Percentiles rank a stretch among this genome's conserved stretches.
phyloP scores from a whole-genome alignment of 1,140 invertebrate genomes.

The Drosophila pandora region DNA sequence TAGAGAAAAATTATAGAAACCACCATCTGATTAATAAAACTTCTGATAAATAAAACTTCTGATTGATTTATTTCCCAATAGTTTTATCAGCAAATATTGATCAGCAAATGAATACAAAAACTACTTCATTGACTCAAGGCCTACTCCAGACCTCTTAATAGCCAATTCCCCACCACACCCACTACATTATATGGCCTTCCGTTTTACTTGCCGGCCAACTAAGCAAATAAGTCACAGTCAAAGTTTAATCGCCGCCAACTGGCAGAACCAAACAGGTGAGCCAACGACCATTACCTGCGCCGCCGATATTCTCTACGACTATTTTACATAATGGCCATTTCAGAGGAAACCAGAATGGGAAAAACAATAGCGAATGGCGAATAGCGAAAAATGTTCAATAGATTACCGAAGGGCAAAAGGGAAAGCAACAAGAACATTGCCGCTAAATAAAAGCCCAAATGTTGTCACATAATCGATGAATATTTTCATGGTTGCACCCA shows the following conservation, averaged over 20 bases:
- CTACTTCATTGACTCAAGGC: slow-evolving; percentile 21
- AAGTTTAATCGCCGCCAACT: slow-evolving; percentile 32
- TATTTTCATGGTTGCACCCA: slow-evolving; percentile 40
- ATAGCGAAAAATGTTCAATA: slow-evolving; percentile 32
- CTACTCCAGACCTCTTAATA: slow-evolving; percentile 20
- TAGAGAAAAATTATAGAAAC: no score
- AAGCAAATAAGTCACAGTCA: slow-evolving; percentile 41
- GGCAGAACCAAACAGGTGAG: slow-evolving; percentile 33
- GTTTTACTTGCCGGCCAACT: slow-evolving; percentile 35
- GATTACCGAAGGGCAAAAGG: slow-evolving; percentile 35
- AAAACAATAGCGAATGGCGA: not conserved
- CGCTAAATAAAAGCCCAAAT: slow-evolving; percentile 51
- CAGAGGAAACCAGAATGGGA: not conserved
- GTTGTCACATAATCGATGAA: slow-evolving; percentile 67
- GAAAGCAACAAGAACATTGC: slow-evolving; percentile 41
- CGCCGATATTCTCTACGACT: slow-evolving; percentile 2
- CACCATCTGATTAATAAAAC: not conserved
- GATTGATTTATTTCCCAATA: slow-evolving; percentile 11
- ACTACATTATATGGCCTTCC: slow-evolving; percentile 16
- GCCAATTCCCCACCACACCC: slow-evolving; percentile 13
- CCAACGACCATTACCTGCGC: slow-evolving; percentile 27
- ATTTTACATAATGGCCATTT: slow-evolving; percentile 42
- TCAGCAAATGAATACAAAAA: slow-evolving; percentile 32
- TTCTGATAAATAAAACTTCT: not conserved
- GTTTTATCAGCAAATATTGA: slow-evolving; percentile 31